These are phyloP conservation scores for Mesopsocus fuscifrons DNA, from an alignment of 2,888 invertebrate species.

Conservation along the genomic window DNA sequence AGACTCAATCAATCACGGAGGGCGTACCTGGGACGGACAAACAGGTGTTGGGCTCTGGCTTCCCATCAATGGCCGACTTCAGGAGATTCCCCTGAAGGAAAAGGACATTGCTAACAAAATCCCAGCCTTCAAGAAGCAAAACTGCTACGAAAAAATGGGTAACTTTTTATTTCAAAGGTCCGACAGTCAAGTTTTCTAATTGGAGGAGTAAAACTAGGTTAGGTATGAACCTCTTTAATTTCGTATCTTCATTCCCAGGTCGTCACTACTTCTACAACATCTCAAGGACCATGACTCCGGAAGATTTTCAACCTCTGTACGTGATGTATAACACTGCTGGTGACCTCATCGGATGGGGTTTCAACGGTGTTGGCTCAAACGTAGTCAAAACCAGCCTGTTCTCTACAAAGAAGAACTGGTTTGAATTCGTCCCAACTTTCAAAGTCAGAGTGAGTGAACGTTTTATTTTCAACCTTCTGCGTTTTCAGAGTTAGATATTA, in stretches of 20 bases:
- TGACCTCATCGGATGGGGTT: constrained; percentile 16
- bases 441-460: constrained; percentile 12
- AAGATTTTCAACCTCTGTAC: constrained; percentile 15
- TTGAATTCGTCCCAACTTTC: background rate
- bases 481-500: no score
- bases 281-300: constrained; percentile 11
- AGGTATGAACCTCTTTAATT: no score
- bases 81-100: constrained; percentile 26
- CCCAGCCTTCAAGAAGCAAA: constrained; percentile 23
- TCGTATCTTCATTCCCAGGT: no score
- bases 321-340: constrained; percentile 15
- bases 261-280: constrained; percentile 18
- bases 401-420: background rate
- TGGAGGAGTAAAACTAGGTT: no score
- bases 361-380: constrained; percentile 15
- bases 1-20: background rate
- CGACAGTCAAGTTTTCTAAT: no score
- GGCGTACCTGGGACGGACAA: background rate
- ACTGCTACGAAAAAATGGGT: constrained; percentile 27
- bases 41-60: constrained; percentile 26
- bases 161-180: constrained; percentile 24
- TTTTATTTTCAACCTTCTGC: no score
- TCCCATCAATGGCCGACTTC: constrained; percentile 23
- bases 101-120: constrained; percentile 24
- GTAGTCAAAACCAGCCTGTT: background rate